Base-by-base conservation (phyloP, 2,888 invertebrate genomes). In the Schrankia costaestrigalis region DNA sequence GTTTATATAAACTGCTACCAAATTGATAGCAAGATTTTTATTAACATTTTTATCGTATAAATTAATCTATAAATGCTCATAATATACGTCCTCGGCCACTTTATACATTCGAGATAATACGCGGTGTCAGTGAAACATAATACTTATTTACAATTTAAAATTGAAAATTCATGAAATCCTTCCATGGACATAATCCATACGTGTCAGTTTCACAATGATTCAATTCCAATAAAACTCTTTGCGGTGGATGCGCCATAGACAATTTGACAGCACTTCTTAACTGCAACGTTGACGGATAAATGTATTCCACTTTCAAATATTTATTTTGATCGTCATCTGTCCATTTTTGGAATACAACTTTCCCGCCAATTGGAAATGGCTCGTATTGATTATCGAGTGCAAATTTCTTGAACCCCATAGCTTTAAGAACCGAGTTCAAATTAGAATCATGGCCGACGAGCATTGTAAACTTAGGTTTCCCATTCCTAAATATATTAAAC, bases 401-500 rank as follows among this genome's bases (percentile, higher is more conserved):
- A 37, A 64, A 79, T 0, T 53, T 34, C 38, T 73, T 64, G 25
- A 82, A 70, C 9, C 49, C 59, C 26, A 85, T 53, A 0, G 70
- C 61, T 0, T 56, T 52, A 8, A 75, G 47, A 1, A 82, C 41
- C 6, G 75, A 40, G 24, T 56, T 70, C 15, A 80, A 45, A 56
- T 83, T 82, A 0, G 82, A 67, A 59, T 85, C 85, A 33, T 85
- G 85, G 0, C 84, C 83, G 1, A 81, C 53, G 0, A 85, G 41
- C 2, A 73, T 29, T 0, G 69, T 65, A 10, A 79, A 61, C 36
- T 69, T 78, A 21, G 54, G 54, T 3, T 32, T 43, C 2, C 52
- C 43, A 6, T 57, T 40, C 6, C 60, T 41, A 10, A 77, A 54
- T 17, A 70, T 48, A 14, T 63, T 42, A 21, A 55, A 62, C 22